Evolutionary conservation across 2,113 vertebrate genomes (phyloP).

Genomic region (Egretta garzetta): DNA sequence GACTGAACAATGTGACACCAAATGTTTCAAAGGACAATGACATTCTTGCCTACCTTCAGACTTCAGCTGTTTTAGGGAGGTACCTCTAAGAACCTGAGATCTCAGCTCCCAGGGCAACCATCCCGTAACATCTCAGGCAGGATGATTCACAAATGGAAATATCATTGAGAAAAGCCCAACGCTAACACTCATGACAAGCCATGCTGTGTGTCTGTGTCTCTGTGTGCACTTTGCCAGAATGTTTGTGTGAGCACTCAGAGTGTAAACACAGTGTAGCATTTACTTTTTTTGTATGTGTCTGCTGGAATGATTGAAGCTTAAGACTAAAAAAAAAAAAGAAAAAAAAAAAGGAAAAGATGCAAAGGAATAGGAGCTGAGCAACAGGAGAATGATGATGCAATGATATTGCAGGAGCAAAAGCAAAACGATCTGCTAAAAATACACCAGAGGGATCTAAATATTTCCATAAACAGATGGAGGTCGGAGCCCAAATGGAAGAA

Average conservation of each 20-base stretch:
- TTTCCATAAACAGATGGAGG: conserved; percentile 81
- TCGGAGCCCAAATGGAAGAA: conserved; percentile 55
- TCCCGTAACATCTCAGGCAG: not conserved
- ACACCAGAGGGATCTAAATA: conserved; percentile 62
- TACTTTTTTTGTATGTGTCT: not conserved
- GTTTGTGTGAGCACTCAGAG: not conserved
- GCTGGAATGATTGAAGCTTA: conserved; percentile 43
- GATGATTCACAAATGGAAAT: not conserved
- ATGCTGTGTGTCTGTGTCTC: not conserved
- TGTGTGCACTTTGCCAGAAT: not conserved
- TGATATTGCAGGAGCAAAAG: conserved; percentile 59
- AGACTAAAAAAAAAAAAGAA: not conserved
- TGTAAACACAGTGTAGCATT: not conserved
- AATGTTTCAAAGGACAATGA: not conserved
- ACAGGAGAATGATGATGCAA: conserved; percentile 67
- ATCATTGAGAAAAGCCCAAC: not conserved
- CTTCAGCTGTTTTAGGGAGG: not conserved
- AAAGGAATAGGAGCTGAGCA: conserved; percentile 36
- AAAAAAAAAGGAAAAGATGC: not conserved
- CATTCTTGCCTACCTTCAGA: not conserved
- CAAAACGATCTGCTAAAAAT: conserved; percentile 77
- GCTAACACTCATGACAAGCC: not conserved
- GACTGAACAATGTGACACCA: not conserved
- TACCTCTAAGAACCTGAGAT: not conserved
- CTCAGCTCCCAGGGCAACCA: not conserved